These are phyloP conservation scores for Drosophila neocordata DNA, from an alignment of 1,140 invertebrate species.

Conservation along the genomic window DNA sequence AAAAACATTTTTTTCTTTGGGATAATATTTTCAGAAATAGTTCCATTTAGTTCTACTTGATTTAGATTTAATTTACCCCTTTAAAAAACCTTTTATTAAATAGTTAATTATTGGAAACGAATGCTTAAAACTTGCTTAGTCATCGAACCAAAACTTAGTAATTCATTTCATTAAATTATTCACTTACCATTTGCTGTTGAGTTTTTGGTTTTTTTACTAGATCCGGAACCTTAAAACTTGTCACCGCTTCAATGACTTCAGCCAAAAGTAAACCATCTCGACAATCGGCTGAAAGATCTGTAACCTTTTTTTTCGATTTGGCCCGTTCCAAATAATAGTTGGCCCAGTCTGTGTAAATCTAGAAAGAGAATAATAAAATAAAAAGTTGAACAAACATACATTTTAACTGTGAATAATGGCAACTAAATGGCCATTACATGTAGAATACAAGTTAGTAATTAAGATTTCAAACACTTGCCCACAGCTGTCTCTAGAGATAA, in stretches of 20 bases:
- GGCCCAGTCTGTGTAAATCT: constrained; percentile 99
- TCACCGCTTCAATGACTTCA: constrained; percentile 97
- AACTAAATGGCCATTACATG: constrained; percentile 51
- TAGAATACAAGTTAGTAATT: constrained; percentile 49
- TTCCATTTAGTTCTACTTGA: no score
- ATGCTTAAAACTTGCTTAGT: neutral
- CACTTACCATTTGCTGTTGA: constrained; percentile 95
- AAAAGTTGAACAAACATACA: constrained; percentile 19
- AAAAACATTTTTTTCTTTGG: no score
- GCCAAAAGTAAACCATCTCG: constrained; percentile 95
- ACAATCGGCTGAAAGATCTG: constrained; percentile 93
- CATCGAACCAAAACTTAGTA: neutral
- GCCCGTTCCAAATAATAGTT: constrained; percentile 98
- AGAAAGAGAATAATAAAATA: constrained; percentile 60
- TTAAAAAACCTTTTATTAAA: no score
- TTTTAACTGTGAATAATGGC: constrained; percentile 30
- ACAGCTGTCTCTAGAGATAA: constrained; percentile 42
- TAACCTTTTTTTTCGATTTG: constrained; percentile 91
- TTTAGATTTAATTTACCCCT: no score
- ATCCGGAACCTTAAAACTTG: constrained; percentile 94
- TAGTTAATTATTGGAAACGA: neutral
- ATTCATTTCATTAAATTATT: neutral
- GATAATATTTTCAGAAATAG: no score
- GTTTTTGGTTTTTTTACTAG: constrained; percentile 94
- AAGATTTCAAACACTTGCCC: constrained; percentile 39